phyloP scores from a whole-genome alignment of 2,113 vertebrate genomes.

The Pygoscelis antarcticus region DNA sequence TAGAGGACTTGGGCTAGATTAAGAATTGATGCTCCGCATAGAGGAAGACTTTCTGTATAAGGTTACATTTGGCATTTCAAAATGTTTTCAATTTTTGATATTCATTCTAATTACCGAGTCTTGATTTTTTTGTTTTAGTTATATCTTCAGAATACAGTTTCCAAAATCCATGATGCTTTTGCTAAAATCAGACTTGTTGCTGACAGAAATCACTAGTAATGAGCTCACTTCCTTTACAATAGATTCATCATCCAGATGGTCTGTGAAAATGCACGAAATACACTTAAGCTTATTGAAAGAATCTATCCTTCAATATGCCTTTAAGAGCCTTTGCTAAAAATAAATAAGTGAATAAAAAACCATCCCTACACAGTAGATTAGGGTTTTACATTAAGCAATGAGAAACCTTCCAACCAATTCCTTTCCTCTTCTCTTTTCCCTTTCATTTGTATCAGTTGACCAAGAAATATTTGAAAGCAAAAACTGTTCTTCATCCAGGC shows the following conservation, averaged over 20 bases:
- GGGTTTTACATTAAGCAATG: not conserved
- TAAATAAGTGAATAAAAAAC: not conserved
- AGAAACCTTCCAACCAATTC: not conserved
- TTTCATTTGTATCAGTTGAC: not conserved
- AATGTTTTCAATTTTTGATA: not conserved
- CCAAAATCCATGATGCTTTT: not conserved
- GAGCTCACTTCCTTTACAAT: slow-evolving; percentile 16
- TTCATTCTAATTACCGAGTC: not conserved
- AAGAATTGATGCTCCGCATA: not conserved
- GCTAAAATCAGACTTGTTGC: not conserved
- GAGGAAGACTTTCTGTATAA: not conserved
- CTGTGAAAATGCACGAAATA: not conserved
- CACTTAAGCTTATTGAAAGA: not conserved
- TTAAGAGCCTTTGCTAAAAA: not conserved
- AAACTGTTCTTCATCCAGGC: not conserved
- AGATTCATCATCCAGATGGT: not conserved
- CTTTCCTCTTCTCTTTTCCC: not conserved
- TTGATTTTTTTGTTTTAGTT: not conserved
- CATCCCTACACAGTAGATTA: not conserved
- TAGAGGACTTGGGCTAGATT: not conserved
- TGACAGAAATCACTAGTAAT: slow-evolving; percentile 9
- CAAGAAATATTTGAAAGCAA: not conserved
- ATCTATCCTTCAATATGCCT: not conserved
- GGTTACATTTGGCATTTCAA: not conserved
- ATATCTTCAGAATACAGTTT: not conserved